Evolutionary conservation across 2,113 vertebrate species (phyloP).

Genomic region (Lophotis ruficrista): DNA sequence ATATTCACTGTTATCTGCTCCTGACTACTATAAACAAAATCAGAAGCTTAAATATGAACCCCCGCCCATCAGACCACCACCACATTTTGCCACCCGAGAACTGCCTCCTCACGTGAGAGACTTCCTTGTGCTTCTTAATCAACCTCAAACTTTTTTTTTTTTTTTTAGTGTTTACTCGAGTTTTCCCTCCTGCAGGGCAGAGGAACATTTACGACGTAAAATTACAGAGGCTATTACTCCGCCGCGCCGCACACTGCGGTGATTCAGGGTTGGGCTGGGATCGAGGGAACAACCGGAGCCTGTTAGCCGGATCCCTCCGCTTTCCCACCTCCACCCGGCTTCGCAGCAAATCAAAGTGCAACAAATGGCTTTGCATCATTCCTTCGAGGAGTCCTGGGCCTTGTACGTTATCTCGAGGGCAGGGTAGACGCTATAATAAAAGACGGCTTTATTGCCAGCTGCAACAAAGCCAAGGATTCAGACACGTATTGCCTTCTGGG

Average conservation of each 20-base stretch:
- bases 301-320: background rate
- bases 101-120: background rate
- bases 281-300: background rate
- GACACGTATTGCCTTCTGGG: background rate
- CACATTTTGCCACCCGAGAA: background rate
- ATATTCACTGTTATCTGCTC: background rate
- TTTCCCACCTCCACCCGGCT: background rate
- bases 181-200: background rate
- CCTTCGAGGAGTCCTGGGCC: constrained; percentile 45
- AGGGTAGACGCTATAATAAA: constrained; percentile 48
- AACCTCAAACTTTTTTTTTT: background rate
- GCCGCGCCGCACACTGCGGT: background rate
- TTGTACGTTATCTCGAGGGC: constrained; percentile 49
- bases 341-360: constrained; percentile 27
- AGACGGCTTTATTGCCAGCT: constrained; percentile 49
- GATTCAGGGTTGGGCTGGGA: constrained; percentile 26
- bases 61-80: background rate
- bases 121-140: background rate
- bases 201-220: background rate
- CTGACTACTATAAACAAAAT: background rate
- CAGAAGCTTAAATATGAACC: constrained; percentile 45
- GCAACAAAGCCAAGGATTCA: constrained; percentile 9
- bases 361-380: constrained; percentile 12
- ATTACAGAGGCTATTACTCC: background rate
- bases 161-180: background rate